Percentiles rank a stretch among this genome's conserved stretches.
phyloP scores from a whole-genome alignment of 2,113 vertebrate genomes.

The Mus musculus region DNA sequence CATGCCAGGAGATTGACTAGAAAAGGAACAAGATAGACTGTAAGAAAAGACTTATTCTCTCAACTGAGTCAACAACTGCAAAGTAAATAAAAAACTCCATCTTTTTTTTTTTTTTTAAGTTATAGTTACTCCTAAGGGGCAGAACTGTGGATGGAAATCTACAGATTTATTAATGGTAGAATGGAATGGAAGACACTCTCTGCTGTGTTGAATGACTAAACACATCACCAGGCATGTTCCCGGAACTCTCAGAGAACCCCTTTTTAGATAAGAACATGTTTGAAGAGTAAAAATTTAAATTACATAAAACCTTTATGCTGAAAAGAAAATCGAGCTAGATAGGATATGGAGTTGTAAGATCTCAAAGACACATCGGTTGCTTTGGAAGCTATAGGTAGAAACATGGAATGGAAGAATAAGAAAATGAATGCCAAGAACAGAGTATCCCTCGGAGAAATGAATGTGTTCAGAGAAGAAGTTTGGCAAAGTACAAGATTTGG shows the following conservation, averaged over 20 bases:
- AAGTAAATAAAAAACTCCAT: neutral
- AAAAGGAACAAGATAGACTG: neutral
- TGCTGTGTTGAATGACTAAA: neutral
- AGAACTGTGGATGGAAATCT: neutral
- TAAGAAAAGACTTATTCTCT: neutral
- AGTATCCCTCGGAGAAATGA: neutral
- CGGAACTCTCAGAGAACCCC: neutral
- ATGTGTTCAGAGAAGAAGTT: neutral
- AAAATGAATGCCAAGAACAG: neutral
- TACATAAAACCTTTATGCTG: too few species aligned
- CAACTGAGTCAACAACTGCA: neutral
- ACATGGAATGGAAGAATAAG: neutral
- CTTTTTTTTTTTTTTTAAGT: neutral
- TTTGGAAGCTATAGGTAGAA: neutral
- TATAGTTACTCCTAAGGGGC: neutral
- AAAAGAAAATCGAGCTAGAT: neutral
- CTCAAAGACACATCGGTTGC: neutral
- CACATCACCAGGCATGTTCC: neutral
- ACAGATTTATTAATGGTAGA: neutral
- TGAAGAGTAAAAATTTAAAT: neutral
- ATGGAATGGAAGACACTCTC: rapidly evolving
- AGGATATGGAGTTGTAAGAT: neutral
- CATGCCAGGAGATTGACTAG: neutral
- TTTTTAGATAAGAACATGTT: neutral
- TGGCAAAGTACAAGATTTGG: neutral